A percentile compares a stretch with the other conserved stretches of the same genome.
These are phyloP conservation scores for Bellardia bayeri DNA, from an alignment of 2,888 invertebrate genomes.

Conservation along the genomic window DNA sequence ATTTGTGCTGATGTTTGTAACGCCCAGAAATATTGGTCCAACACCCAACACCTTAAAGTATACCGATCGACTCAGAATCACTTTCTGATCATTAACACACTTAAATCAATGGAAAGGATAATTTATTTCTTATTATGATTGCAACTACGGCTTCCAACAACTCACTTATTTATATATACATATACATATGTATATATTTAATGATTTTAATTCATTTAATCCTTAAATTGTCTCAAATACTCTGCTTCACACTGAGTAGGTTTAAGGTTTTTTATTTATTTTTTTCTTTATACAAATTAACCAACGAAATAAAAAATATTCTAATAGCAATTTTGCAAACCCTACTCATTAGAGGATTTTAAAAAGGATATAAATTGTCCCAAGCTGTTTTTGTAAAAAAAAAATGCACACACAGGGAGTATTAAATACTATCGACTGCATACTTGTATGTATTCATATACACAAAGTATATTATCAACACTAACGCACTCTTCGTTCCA, in stretches of 20 bases:
- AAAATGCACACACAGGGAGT: not conserved
- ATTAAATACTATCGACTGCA: not conserved
- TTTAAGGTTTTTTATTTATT: not conserved
- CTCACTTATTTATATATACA: not conserved
- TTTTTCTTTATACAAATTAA: not conserved
- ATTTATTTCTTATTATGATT: too few relatives aligned
- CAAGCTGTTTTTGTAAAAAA: conserved; percentile 28
- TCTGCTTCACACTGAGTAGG: not conserved
- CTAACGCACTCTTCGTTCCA: not conserved
- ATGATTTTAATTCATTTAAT: not conserved
- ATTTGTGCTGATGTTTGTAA: too few relatives aligned
- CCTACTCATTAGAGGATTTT: conserved; percentile 83
- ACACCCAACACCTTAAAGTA: too few relatives aligned
- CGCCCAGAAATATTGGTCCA: too few relatives aligned
- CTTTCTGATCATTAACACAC: too few relatives aligned
- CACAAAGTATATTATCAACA: conserved; percentile 4
- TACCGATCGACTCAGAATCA: too few relatives aligned
- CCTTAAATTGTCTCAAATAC: not conserved
- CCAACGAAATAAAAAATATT: not conserved
- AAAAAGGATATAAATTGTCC: conserved; percentile 76
- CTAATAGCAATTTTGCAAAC: conserved; percentile 69
- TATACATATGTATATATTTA: not conserved
- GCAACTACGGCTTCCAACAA: not conserved
- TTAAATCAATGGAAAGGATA: too few relatives aligned
- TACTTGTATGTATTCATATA: not conserved